phyloP scores from a whole-genome alignment of 2,888 invertebrate genomes.

The Malacosoma neustria region DNA sequence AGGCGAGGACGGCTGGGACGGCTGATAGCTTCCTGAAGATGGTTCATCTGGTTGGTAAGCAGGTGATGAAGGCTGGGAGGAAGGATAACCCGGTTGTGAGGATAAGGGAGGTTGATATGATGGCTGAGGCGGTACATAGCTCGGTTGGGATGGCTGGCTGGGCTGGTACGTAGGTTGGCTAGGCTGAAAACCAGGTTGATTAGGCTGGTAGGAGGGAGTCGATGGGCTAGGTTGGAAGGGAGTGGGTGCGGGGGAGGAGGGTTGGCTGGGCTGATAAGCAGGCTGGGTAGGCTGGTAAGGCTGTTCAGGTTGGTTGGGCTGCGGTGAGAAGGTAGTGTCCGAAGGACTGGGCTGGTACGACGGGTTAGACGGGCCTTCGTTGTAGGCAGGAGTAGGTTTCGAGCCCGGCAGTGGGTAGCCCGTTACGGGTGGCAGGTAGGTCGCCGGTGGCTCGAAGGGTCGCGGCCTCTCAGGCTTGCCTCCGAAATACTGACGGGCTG shows the following conservation, averaged over 20 bases:
- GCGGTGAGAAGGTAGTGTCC: conserved; percentile 18
- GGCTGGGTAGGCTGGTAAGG: conserved; percentile 15
- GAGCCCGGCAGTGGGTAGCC: conserved; percentile 56
- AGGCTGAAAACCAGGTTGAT: conserved; percentile 16
- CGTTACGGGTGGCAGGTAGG: conserved; percentile 46
- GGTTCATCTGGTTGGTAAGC: conserved; percentile 29
- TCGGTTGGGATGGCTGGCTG: conserved; percentile 19
- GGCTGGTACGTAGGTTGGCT: conserved; percentile 20
- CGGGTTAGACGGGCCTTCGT: conserved; percentile 40
- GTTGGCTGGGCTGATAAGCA: conserved; percentile 20
- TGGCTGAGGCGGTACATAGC: conserved; percentile 18
- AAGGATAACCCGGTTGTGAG: conserved; percentile 24
- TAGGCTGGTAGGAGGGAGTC: conserved; percentile 19
- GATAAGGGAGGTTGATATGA: conserved; percentile 15
- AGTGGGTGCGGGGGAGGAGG: conserved; percentile 17
- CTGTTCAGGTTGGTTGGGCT: conserved; percentile 18
- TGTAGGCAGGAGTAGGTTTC: conserved; percentile 55
- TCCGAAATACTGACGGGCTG: conserved; percentile 82
- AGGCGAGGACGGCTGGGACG: conserved; percentile 15
- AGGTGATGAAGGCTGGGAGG: conserved; percentile 23
- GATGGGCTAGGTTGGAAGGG: conserved; percentile 24
- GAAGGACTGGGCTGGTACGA: conserved; percentile 27
- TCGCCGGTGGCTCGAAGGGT: conserved; percentile 75
- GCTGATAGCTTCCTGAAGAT: conserved; percentile 19
- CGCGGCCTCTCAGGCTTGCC: conserved; percentile 80